Evolutionary conservation across 2,113 vertebrate species (phyloP).

Genomic region (Empidonax alnorum): DNA sequence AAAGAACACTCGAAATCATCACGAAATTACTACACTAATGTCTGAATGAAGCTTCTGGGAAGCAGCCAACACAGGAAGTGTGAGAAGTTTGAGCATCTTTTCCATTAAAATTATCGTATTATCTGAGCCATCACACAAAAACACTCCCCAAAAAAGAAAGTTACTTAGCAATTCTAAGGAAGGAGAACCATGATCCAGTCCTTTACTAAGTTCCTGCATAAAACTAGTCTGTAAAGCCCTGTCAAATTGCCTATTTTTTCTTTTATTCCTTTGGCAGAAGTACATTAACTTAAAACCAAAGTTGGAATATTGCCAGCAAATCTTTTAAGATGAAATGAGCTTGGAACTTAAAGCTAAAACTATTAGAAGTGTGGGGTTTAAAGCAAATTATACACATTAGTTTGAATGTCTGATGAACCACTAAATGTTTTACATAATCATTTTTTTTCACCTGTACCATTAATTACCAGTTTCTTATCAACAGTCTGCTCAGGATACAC

Average conservation of each 20-base stretch:
- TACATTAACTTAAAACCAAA: slow-evolving; percentile 18
- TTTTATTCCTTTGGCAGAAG: neutral
- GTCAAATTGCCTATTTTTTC: neutral
- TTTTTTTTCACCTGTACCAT: neutral
- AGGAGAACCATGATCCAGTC: neutral
- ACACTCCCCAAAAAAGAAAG: neutral
- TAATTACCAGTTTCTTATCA: slow-evolving; percentile 17
- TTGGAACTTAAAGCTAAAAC: neutral
- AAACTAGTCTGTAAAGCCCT: neutral
- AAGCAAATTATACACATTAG: neutral
- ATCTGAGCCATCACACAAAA: neutral
- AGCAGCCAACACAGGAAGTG: neutral
- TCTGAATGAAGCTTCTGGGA: neutral
- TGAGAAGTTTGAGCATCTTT: neutral
- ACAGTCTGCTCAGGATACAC: neutral
- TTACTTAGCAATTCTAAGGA: neutral
- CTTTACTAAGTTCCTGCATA: neutral
- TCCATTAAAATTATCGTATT: neutral
- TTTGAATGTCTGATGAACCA: neutral
- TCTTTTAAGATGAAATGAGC: slow-evolving; percentile 16
- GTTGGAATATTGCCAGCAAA: slow-evolving; percentile 26
- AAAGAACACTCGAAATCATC: neutral
- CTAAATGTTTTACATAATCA: neutral
- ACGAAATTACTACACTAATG: neutral
- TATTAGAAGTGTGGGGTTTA: neutral